Conservation (phyloP, 2,113 vertebrate genomes). For the Nesoenas mayeri region DNA sequence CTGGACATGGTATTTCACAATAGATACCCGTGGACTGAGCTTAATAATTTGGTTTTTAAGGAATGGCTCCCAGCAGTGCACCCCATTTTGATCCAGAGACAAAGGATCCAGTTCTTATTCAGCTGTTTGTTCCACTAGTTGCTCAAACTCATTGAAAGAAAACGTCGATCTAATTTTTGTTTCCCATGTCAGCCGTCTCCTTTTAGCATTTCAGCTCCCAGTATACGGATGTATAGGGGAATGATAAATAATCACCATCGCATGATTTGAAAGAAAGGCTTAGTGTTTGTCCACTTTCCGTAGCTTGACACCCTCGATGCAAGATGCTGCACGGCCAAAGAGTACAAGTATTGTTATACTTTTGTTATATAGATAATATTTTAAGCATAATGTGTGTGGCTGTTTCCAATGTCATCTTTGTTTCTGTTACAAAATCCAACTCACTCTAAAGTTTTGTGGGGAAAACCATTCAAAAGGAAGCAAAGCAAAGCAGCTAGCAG, state of each 20-base stretch:
- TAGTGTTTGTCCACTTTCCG: not conserved
- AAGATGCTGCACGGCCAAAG: not conserved
- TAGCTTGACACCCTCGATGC: not conserved
- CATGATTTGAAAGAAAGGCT: not conserved
- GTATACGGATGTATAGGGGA: not conserved
- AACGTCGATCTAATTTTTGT: not conserved
- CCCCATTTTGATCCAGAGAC: not conserved
- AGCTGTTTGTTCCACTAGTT: not conserved
- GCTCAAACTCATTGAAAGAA: not conserved
- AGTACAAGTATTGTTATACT: not conserved
- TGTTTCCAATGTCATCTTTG: not conserved
- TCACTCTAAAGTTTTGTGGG: not conserved
- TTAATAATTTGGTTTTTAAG: not conserved
- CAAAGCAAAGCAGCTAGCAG: not conserved
- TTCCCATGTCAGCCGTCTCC: not conserved
- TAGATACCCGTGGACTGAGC: not conserved
- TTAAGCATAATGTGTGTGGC: not conserved
- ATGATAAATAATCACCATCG: not conserved
- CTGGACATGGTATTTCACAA: not conserved
- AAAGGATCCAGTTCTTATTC: not conserved
- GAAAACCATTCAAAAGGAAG: not conserved
- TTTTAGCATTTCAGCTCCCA: not conserved
- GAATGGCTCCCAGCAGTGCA: not conserved
- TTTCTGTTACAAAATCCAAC: not conserved
- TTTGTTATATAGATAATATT: not conserved